These are phyloP conservation scores for Andrena fulva DNA, from an alignment of 2,888 invertebrate species.

Conservation along the genomic window DNA sequence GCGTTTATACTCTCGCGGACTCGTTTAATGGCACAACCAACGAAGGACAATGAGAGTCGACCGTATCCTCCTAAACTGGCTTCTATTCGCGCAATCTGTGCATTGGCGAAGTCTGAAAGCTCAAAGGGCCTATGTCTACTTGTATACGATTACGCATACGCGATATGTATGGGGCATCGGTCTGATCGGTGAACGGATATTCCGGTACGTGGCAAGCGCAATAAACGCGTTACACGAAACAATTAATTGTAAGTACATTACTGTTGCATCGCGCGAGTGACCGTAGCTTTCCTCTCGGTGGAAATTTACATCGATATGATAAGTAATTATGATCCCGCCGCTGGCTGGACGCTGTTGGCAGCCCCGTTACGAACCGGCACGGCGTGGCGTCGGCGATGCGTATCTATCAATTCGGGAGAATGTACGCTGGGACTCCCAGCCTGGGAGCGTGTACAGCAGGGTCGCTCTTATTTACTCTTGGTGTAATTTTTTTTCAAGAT, in stretches of 20 bases:
- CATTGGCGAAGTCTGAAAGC: background rate
- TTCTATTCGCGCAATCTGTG: conserved; percentile 23
- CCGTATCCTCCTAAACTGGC: conserved; percentile 65
- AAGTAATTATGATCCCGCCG: conserved; percentile 48
- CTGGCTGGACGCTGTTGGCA: conserved; percentile 39
- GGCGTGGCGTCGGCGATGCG: conserved; percentile 31
- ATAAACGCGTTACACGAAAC: conserved; percentile 14
- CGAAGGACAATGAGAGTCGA: conserved; percentile 77
- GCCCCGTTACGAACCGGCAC: conserved; percentile 63
- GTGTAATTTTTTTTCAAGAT: no score
- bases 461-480: no score
- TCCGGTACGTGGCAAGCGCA: conserved; percentile 11
- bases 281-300: conserved; percentile 16
- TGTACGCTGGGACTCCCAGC: background rate
- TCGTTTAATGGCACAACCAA: conserved; percentile 56
- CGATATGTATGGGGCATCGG: background rate
- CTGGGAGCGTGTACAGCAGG: background rate
- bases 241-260: background rate
- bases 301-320: conserved; percentile 47
- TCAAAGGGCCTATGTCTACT: background rate
- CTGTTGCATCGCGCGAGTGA: background rate
- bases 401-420: conserved; percentile 46
- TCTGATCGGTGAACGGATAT: conserved; percentile 11
- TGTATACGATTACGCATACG: background rate
- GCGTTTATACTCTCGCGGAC: conserved; percentile 53